Conservation (phyloP, 2,797 vertebrate species). For the Cyclopterus lumpus region DNA sequence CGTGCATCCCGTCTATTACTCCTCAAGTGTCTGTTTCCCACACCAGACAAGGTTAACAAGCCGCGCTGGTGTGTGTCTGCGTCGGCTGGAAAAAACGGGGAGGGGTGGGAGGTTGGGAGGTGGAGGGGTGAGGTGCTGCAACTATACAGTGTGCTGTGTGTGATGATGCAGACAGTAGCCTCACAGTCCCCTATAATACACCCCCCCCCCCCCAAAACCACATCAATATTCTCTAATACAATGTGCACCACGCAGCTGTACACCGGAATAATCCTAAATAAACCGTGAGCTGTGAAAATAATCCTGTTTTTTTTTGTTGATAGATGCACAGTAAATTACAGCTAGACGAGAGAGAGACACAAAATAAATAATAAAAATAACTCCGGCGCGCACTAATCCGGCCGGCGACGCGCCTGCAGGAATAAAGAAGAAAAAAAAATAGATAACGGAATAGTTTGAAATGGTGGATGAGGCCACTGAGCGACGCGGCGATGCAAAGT, state of each 20-base stretch:
- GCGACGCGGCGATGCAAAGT: slow-evolving; percentile 49
- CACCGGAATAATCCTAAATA: slow-evolving; percentile 21
- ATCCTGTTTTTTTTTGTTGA: slow-evolving; percentile 6
- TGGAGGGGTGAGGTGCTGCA: slow-evolving; percentile 65
- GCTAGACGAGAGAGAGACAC: slow-evolving; percentile 50
- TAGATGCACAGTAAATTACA: slow-evolving; percentile 70
- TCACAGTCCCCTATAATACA: slow-evolving; percentile 37
- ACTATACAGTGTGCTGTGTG: slow-evolving; percentile 57
- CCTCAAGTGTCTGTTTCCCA: slow-evolving; percentile 81
- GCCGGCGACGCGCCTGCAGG: slow-evolving; percentile 62
- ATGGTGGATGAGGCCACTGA: slow-evolving; percentile 70
- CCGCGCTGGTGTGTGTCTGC: slow-evolving; percentile 78
- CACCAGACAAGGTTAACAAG: slow-evolving; percentile 84
- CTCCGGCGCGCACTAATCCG: slow-evolving; percentile 77
- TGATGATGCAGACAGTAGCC: slow-evolving; percentile 70
- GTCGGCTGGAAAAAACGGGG: slow-evolving; percentile 70
- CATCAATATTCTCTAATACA: neutral
- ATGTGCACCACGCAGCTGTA: slow-evolving; percentile 39
- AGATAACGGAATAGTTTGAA: slow-evolving; percentile 60
- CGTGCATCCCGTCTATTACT: slow-evolving; percentile 51
- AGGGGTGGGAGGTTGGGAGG: slow-evolving; percentile 50
- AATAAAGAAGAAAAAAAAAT: slow-evolving; percentile 55
- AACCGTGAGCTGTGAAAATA: slow-evolving; percentile 34
- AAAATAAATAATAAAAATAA: slow-evolving; percentile 60
- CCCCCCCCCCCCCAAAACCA: slow-evolving; percentile 8